phyloP scores from a whole-genome alignment of 2,797 vertebrate genomes.

The Phalanger gymnotis region DNA sequence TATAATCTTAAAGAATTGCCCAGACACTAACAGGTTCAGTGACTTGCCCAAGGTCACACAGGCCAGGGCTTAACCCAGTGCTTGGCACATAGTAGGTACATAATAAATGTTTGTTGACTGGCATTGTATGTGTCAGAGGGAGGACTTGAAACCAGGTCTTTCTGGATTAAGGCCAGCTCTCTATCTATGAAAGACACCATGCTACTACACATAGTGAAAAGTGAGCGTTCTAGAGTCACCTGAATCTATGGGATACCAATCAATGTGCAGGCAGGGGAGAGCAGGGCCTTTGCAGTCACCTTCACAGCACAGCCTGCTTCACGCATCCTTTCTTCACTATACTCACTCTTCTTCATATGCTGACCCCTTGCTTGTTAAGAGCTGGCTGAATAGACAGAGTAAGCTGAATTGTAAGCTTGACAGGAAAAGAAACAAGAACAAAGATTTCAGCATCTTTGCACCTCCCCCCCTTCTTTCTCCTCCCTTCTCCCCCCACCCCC shows the following conservation, averaged over 20 bases:
- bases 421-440: background rate
- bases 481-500: rapidly evolving
- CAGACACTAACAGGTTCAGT: background rate
- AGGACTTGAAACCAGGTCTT: background rate
- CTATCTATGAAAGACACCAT: background rate
- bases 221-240: background rate
- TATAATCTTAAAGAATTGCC: background rate
- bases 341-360: background rate
- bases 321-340: background rate
- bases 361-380: background rate
- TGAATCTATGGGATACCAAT: background rate
- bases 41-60: no score
- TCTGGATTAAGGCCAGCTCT: background rate
- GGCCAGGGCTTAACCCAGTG: background rate
- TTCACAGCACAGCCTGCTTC: background rate
- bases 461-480: background rate
- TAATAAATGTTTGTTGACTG: background rate
- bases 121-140: background rate
- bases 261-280: background rate
- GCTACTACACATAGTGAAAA: background rate
- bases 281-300: background rate
- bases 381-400: background rate
- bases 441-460: background rate
- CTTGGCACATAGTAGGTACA: background rate
- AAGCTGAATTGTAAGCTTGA: background rate